phyloP scores from a whole-genome alignment of 2,113 vertebrate genomes.

The Leucoraja erinaceus region DNA sequence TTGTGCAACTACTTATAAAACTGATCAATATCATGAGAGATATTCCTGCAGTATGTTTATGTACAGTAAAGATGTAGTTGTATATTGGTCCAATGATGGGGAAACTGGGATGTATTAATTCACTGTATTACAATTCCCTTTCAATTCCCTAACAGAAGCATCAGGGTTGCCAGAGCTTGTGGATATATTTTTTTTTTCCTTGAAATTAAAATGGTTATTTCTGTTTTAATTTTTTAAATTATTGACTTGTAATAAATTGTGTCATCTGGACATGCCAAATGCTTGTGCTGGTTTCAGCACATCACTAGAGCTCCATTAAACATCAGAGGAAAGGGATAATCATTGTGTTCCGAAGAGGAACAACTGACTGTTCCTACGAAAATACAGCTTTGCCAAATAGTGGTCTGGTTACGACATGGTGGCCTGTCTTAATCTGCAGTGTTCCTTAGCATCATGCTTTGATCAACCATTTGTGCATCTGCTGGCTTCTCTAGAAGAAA shows the following conservation, averaged over 20 bases:
- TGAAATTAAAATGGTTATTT: not conserved
- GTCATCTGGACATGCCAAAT: not conserved
- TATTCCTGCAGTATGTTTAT: too few species aligned
- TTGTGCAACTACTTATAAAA: not conserved
- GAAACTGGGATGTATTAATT: not conserved
- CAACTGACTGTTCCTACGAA: conserved; percentile 53
- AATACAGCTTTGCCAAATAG: conserved; percentile 50
- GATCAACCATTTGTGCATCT: conserved; percentile 70
- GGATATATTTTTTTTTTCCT: not conserved
- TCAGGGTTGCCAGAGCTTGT: not conserved
- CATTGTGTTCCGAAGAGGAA: conserved; percentile 49
- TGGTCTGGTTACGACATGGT: conserved; percentile 51
- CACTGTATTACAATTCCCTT: not conserved
- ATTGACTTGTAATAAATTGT: conserved; percentile 12
- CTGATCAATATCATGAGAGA: not conserved
- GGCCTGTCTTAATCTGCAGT: conserved; percentile 53
- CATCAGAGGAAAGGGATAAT: conserved; percentile 50
- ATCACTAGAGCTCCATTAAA: conserved; percentile 60
- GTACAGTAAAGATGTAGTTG: too few species aligned
- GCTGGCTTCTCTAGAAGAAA: conserved; percentile 50
- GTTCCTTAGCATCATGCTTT: conserved; percentile 61
- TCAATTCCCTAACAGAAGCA: not conserved
- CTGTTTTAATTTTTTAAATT: not conserved
- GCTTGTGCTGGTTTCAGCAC: conserved; percentile 56
- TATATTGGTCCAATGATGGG: not conserved